Evolutionary conservation across 1,140 invertebrate species (phyloP), one percentile per base, ranked within the genome.

Genomic region (Gonioctena quinquepunctata): DNA sequence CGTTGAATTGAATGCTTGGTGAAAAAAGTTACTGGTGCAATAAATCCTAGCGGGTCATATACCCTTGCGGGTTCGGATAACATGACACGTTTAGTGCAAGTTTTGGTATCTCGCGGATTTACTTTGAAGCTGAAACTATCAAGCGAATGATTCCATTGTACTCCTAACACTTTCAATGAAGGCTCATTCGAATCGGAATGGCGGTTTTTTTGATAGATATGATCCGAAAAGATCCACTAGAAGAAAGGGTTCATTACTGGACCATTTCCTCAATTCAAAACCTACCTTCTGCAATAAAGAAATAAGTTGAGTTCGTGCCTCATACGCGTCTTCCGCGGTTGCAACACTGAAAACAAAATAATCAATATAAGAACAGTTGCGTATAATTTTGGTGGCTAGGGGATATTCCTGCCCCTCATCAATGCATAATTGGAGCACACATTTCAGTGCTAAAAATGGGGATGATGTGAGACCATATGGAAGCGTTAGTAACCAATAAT

Each of bases 191-290:
- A n/a, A n/a, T n/a, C n/a, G n/a, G n/a, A n/a, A n/a, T n/a, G n/a
- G n/a, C n/a, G n/a, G n/a, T n/a, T n/a, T n/a, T n/a, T n/a, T n/a
- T n/a, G n/a, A n/a, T n/a, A n/a, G 60, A 11, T 28, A 7, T 7
- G 22, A 23, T 21, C 6, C 50, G 8, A 6, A 8, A 18, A 48
- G 78, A 49, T 5, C 72, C n/a, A 18, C 70, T 56, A 60, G 25
- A 23, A 60, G 11, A 27, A 13, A 7, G 6, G 59, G 57, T 11
- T 69, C 25, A 65, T 81, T 81, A 1, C 74, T 74, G 5, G 68
- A 67, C 72, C 77, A 81, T 68, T 81, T 77, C 8, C 67, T 49
- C 33, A 80, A 52, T 70, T 75, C 70, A 42, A 76, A 77, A 25
- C 71, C 69, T 57, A 71, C 73, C 23, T 48, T 57, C 8, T 8